Evolutionary conservation across 2,113 vertebrate species (phyloP), one percentile per base, ranked within the genome.

Genomic region (Phrynosoma platyrhinos): DNA sequence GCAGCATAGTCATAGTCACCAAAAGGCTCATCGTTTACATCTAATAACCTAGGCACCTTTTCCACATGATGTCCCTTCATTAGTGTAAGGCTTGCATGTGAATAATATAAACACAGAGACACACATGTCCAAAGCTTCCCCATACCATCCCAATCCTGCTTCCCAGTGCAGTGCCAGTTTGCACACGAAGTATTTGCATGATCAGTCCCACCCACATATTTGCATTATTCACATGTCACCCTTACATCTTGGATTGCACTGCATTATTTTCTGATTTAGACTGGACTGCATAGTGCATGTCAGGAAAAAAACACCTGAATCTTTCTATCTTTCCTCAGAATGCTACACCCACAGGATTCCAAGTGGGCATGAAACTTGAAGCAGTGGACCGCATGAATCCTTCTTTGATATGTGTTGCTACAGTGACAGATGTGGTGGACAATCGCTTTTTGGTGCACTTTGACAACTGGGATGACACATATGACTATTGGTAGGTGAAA

Each of bases 401-500:
- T 0, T 99, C 98, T 75, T 97, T 99, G 79, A 97, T 99, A 95
- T 99, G 99, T 2, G 99, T 99, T 88, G 99, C 99, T 93, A 99
- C 98, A 9, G 98, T 99, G 95, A 99, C 98, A 0, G 99, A 99
- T 0, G 96, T 98, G 89, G 98, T 99, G 90, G 98, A 98, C 78
- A 91, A 97, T 88, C 98, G 98, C 79, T 99, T 99, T 95, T 97
- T 99, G 92, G 98, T 99, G 95, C 99, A 99, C 95, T 99, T 99
- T 92, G 99, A 99, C 95, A 99, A 99, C 97, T 99, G 99, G 99
- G 99, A 99, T 52, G 99, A 99, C 93, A 99, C 99, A 4, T 99
- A 99, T 0, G 99, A 99, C 95, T 99, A 99, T 96, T 99, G 99
- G 99, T 99, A 95, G 93, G 97, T 82, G 88, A 5, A 68, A 68